Percentiles rank a stretch among this genome's conserved stretches.
Evolutionary conservation across 2,113 vertebrate species (phyloP).

Genomic region (Pterocles orientalis): DNA sequence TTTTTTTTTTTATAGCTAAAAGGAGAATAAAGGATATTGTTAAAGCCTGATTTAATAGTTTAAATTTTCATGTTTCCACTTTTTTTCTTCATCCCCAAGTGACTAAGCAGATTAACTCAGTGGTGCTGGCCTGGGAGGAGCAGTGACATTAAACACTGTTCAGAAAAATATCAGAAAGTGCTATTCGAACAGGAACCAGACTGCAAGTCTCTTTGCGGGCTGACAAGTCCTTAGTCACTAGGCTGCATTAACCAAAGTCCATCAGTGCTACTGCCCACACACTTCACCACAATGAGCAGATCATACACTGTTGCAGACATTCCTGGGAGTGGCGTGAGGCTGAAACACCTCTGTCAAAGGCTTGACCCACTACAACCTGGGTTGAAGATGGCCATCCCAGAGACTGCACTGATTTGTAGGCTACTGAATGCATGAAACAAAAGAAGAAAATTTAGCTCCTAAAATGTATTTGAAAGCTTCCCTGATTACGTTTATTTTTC

Average conservation of each 20-base stretch:
- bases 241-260: background rate
- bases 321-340: background rate
- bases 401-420: background rate
- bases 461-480: background rate
- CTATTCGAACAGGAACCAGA: fast-evolving
- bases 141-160: background rate
- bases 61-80: background rate
- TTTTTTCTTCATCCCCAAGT: background rate
- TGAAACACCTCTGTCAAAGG: background rate
- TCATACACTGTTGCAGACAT: background rate
- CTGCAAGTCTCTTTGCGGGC: background rate
- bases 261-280: background rate
- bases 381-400: background rate
- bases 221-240: background rate
- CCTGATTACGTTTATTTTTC: background rate
- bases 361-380: background rate
- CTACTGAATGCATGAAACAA: background rate
- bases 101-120: background rate
- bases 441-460: background rate
- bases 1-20: background rate
- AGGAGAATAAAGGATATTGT: background rate
- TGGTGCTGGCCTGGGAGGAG: background rate
- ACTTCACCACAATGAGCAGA: background rate
- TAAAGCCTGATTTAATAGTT: background rate
- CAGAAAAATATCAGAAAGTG: background rate